Conservation (phyloP, 1,140 invertebrate genomes). For the Megalonaias nervosa region DNA sequence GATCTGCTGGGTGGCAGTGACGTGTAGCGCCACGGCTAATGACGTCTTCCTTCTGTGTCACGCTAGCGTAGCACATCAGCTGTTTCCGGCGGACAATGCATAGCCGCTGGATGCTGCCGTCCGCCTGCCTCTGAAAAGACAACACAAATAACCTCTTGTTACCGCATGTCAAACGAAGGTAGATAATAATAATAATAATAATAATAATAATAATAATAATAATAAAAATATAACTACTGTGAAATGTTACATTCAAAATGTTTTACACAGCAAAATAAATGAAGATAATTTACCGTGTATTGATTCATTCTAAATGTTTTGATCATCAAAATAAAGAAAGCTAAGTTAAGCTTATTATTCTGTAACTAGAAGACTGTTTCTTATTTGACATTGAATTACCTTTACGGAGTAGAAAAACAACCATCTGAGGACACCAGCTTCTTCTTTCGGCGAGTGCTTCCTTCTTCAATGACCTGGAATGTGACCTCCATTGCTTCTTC, state of each 20-base stretch:
- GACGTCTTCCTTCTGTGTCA: neutral
- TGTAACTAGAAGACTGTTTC: too few relatives aligned
- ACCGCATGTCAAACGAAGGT: neutral
- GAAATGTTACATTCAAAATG: too few relatives aligned
- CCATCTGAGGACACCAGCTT: conserved; percentile 7
- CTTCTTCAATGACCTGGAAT: too few relatives aligned
- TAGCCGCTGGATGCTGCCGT: neutral
- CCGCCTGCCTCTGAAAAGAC: neutral
- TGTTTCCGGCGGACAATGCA: neutral
- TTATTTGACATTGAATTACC: neutral
- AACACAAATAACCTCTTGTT: neutral
- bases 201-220: too few relatives aligned
- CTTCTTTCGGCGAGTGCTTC: neutral
- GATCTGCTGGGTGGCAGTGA: neutral
- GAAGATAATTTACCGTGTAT: too few relatives aligned
- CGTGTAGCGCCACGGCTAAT: neutral
- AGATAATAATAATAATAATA: too few relatives aligned
- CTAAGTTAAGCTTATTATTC: too few relatives aligned
- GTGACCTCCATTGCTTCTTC: too few relatives aligned
- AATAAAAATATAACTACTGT: too few relatives aligned
- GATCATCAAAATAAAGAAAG: too few relatives aligned
- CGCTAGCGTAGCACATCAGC: neutral
- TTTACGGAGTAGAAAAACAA: neutral
- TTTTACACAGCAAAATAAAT: too few relatives aligned
- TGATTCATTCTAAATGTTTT: too few relatives aligned